Evolutionary conservation across 2,113 vertebrate species (phyloP).

Genomic region (Chloroceryle aenea): DNA sequence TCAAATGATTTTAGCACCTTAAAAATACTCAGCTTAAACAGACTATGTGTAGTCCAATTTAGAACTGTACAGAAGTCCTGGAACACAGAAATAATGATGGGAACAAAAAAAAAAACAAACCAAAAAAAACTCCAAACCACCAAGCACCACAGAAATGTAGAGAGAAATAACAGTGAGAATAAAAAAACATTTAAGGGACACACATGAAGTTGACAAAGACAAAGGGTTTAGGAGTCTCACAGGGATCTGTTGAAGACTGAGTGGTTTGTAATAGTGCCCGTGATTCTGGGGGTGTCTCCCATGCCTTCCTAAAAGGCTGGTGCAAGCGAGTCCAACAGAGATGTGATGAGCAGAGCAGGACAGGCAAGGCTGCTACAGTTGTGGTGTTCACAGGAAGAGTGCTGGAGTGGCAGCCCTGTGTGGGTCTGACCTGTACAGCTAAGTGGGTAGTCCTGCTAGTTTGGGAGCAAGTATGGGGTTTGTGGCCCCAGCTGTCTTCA

Average conservation of each 20-base stretch:
- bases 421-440: background rate
- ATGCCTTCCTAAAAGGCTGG: background rate
- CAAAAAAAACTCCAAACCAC: too few species aligned
- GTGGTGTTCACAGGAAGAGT: background rate
- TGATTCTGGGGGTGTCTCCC: background rate
- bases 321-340: background rate
- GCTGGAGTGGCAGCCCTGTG: background rate
- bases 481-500: background rate
- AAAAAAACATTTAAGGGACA: background rate
- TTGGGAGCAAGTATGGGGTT: background rate
- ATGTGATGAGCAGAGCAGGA: accelerated
- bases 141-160: background rate
- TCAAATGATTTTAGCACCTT: constrained; percentile 39
- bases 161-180: background rate
- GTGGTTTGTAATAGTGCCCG: background rate
- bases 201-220: background rate
- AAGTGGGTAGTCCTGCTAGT: background rate
- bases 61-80: constrained; percentile 26
- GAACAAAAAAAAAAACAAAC: background rate
- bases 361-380: accelerated
- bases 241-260: background rate
- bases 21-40: constrained; percentile 18
- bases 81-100: background rate
- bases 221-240: background rate
- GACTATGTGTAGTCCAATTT: constrained; percentile 23